These are phyloP conservation scores for Calliphora vomitoria DNA, from an alignment of 2,888 invertebrate species.

Conservation along the genomic window DNA sequence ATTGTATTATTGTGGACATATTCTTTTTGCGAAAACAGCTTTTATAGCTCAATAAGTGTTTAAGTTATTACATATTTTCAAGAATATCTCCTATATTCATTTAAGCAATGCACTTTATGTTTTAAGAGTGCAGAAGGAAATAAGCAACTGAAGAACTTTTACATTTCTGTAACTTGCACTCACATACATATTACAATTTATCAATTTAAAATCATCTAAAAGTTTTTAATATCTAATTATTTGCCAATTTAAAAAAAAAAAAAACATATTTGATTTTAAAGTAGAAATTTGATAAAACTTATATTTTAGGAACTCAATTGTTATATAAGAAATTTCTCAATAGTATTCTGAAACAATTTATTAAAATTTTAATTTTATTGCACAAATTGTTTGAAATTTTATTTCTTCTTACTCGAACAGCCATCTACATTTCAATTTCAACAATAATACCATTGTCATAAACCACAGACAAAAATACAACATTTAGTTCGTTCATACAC, in stretches of 20 bases:
- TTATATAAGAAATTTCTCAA: too few species aligned
- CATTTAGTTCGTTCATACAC: background rate
- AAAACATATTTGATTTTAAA: too few species aligned
- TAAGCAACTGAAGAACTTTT: background rate
- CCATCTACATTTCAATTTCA: background rate
- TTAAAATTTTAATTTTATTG: too few species aligned
- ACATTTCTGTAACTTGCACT: background rate
- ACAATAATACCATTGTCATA: background rate
- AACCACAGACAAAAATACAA: background rate
- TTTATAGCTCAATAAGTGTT: slow-evolving; percentile 24
- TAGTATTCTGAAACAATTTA: too few species aligned
- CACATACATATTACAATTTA: too few species aligned
- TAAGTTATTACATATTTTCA: background rate
- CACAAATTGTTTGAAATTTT: too few species aligned
- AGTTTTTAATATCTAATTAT: too few species aligned
- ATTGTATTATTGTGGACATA: background rate
- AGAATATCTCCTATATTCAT: background rate
- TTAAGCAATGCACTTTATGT: slow-evolving; percentile 8
- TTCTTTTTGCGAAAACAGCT: background rate
- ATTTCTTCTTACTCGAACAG: background rate
- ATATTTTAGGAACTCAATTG: too few species aligned
- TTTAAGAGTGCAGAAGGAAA: background rate
- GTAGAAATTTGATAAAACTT: too few species aligned
- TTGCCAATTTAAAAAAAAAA: too few species aligned
- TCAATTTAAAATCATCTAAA: too few species aligned